Base-by-base conservation (phyloP, 2,113 vertebrate species). In the Oreochromis spilurus region DNA sequence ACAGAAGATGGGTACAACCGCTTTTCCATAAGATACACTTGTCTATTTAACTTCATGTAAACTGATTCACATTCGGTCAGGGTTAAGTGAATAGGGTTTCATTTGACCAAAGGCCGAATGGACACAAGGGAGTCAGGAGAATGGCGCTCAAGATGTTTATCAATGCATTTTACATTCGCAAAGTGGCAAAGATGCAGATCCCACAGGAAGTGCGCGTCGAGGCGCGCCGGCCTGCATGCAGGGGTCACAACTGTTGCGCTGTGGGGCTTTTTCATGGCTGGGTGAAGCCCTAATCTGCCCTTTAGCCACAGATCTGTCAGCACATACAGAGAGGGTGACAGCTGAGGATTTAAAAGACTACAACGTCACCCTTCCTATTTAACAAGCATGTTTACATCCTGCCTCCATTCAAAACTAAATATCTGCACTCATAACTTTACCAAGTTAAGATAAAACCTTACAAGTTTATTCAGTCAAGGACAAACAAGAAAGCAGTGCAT, bases 221-320 rank as follows among this genome's bases (percentile, higher is more conserved):
- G 80, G 87, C 2, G 1, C 57, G 55, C 43, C 40, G 58, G 88
- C 40, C 48, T 85, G 5, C 53, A 83, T 24, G 21, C 24, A 26
- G 21, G 83, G 82, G 77, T 82, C 54, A 75, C 62, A 84, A 72
- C 78, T 53, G 89, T 58, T 79, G 83, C 24, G 62, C 38, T 84
- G 75, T 77, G 82, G 87, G 83, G 77, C 48, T 62, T 92, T 94
- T 95, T 94, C 86, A 94, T 45, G 67, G 91, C 88, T 52, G 84
- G 89, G 70, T 90, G 87, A 92, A 93, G 83, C 70, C 50, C 62
- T 95, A 91, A 96, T 95, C 93, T 91, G 87, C 92, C 58, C 86
- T 90, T 88, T 88, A 90, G 91, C 88, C 53, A 82, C 60, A 77
- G 80, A 86, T 85, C 88, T 88, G 53, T 80, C 48, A 67, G 72